A percentile compares a stretch with the other conserved stretches of the same genome.
These are phyloP conservation scores for Camponotus vicinus DNA, from an alignment of 1,140 invertebrate genomes.

Conservation along the genomic window DNA sequence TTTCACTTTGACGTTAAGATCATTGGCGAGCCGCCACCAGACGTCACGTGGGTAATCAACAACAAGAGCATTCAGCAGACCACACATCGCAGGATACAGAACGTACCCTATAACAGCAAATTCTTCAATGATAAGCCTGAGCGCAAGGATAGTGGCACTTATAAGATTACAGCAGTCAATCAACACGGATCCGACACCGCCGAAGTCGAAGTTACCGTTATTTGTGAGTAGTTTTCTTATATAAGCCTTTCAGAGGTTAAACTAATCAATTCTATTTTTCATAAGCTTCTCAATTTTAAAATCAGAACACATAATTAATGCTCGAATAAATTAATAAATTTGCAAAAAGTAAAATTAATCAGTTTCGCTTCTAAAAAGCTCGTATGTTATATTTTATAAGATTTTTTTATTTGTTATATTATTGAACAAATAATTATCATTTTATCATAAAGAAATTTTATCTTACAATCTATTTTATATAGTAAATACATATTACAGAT, in stretches of 20 bases:
- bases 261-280: no score
- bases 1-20: conserved; percentile 94
- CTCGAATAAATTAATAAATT: no score
- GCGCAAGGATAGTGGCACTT: conserved; percentile 94
- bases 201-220: conserved; percentile 96
- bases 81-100: conserved; percentile 90
- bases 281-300: no score
- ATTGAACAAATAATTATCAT: conserved; percentile 3
- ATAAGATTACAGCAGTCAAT: conserved; percentile 94
- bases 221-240: conserved; percentile 89
- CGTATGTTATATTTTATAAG: conserved; percentile 3
- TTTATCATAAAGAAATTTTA: background rate
- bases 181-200: conserved; percentile 95
- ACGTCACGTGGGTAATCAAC: conserved; percentile 90
- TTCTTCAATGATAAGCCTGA: conserved; percentile 94
- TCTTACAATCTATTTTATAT: background rate
- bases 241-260: no score
- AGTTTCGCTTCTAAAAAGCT: no score
- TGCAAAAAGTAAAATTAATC: no score
- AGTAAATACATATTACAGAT: background rate
- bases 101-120: conserved; percentile 95
- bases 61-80: conserved; percentile 88
- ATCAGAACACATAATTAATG: no score
- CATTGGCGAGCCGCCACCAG: conserved; percentile 94
- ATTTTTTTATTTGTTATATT: background rate